phyloP scores from a whole-genome alignment of 2,888 invertebrate genomes.

The Heliothis peltigera region DNA sequence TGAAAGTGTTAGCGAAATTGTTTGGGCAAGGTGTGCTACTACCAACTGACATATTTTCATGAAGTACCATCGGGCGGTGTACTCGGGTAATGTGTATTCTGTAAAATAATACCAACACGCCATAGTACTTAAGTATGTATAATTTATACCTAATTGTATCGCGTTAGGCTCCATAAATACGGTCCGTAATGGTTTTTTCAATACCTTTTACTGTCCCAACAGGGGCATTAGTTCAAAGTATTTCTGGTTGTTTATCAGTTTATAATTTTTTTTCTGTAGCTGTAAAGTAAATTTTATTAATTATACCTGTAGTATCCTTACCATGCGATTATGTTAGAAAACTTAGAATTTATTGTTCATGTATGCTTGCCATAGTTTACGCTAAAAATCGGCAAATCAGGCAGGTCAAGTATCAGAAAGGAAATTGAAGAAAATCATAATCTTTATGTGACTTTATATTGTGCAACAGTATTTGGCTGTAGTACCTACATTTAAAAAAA shows the following conservation, averaged over 20 bases:
- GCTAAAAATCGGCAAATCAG: too few species aligned
- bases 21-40: conserved; percentile 26
- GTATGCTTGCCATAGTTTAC: background rate
- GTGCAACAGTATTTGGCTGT: background rate
- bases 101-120: conserved; percentile 20
- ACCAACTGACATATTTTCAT: conserved; percentile 38
- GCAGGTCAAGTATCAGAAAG: too few species aligned
- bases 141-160: conserved; percentile 49
- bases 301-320: conserved; percentile 1
- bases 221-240: conserved; percentile 54
- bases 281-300: conserved; percentile 1
- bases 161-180: conserved; percentile 54
- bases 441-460: too few species aligned
- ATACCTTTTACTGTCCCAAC: conserved; percentile 56
- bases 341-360: too few species aligned
- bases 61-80: conserved; percentile 44
- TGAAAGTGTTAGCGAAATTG: too few species aligned
- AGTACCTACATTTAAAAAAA: background rate
- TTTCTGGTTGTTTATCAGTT: conserved; percentile 52
- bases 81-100: conserved; percentile 23
- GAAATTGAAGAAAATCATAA: too few species aligned
- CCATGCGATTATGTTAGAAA: background rate
- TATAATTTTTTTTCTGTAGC: conserved; percentile 22
- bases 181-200: conserved; percentile 55
- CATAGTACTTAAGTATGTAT: conserved; percentile 24